Evolutionary conservation across 2,888 invertebrate species (phyloP), one percentile per base, ranked within the genome.

Genomic region (Chloroclystis v-ata): DNA sequence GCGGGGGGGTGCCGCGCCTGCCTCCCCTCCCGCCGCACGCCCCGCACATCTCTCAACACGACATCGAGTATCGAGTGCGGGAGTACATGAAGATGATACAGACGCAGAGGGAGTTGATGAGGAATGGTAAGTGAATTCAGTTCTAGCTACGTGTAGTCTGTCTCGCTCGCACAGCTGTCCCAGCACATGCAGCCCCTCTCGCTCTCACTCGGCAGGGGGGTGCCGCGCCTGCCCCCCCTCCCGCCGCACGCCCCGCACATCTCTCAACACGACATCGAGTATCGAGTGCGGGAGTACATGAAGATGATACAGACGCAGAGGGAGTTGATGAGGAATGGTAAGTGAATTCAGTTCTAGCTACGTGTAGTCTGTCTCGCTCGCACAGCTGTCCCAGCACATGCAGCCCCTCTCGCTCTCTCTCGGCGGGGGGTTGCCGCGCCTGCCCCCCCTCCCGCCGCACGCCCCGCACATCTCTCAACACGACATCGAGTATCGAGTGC

Each of bases 51-150:
- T 87, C 91, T 5, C 92, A 91, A 59, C 91, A 92, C 53, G 95
- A 95, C 67, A 90, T 95, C 50, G 94, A 95, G 71, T 92, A 92
- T 49, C 90, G 94, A 16, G 93, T 95, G 89, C 89, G 93, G 66
- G 94, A 95, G 64, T 95, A 95, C 72, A 90, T 95, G 66, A 95
- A 94, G 77, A 78, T 94, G 60, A 84, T 95, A 46, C 90, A 90
- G 59, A 80, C 81, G 47, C 87, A 87, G 47, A 65, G 81, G 37
- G 85, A 85, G 37, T 59, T 84, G 8, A 74, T 83, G 67, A 75
- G 81, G 51, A 83, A 82, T 59, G 86, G 86, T 86, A 28, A 69
- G 75, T 58, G n/a, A n/a, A 35, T 28, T 10, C n/a, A 6, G 13
- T 0, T 28, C n/a, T 5, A 90, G 89, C 70, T 89, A 92, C 52